phyloP scores from a whole-genome alignment of 53 echinoderm and acorn worm species.

The Holothuria leucospilota region DNA sequence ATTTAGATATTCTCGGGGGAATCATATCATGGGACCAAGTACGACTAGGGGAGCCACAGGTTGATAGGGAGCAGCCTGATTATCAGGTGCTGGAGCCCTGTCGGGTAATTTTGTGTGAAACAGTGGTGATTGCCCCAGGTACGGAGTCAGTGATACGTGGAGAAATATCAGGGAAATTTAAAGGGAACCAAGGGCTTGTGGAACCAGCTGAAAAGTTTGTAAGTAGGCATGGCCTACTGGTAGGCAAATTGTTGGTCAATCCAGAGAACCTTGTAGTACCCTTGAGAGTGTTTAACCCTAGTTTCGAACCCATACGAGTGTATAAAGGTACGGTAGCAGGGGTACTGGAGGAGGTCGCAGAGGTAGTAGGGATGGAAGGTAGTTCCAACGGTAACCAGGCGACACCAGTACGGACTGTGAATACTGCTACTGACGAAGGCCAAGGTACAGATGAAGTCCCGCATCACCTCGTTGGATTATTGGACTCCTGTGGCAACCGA shows the following conservation, averaged over 20 bases:
- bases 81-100: background rate
- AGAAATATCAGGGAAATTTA: no score
- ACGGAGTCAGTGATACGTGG: no score
- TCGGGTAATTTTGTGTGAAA: no score
- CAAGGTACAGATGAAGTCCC: background rate
- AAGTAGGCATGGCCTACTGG: background rate
- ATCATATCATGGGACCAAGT: constrained; percentile 4
- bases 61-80: constrained; percentile 10
- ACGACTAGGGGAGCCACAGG: background rate
- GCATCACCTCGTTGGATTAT: constrained; percentile 12
- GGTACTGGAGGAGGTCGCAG: background rate
- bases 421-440: background rate
- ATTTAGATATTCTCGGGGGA: constrained; percentile 7
- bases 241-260: constrained; percentile 37
- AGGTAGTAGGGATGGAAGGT: background rate
- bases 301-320: background rate
- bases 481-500: background rate
- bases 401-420: background rate
- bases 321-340: constrained; percentile 35
- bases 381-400: background rate
- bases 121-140: no score
- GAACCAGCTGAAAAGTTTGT: no score
- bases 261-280: background rate
- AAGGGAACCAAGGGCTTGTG: background rate
- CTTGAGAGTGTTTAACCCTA: constrained; percentile 43